A percentile compares a stretch with the other conserved stretches of the same genome.
Conservation (phyloP, 2,888 invertebrate species). For the Gryllus longicercus region DNA sequence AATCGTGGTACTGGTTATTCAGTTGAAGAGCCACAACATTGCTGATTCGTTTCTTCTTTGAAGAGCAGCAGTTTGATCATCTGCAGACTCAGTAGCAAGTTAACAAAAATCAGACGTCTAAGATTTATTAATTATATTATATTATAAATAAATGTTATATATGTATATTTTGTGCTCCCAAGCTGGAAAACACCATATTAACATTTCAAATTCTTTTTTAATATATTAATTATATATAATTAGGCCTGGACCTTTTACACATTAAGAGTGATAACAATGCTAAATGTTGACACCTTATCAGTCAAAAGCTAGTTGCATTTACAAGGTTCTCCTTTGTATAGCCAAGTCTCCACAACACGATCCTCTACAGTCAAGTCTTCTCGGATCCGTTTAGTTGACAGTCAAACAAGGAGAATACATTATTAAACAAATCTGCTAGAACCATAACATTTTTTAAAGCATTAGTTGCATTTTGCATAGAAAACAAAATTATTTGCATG, state of each 20-base stretch:
- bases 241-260: slow-evolving; percentile 43
- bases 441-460: slow-evolving; percentile 32
- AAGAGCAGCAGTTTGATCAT: slow-evolving; percentile 33
- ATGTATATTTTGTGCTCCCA: slow-evolving; percentile 29
- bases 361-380: slow-evolving; percentile 19
- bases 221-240: slow-evolving; percentile 41
- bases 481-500: slow-evolving; percentile 31
- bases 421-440: slow-evolving; percentile 31
- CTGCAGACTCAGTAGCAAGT: slow-evolving; percentile 31
- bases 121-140: slow-evolving; percentile 35
- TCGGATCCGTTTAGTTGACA: slow-evolving; percentile 30
- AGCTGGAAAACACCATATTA: slow-evolving; percentile 32
- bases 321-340: slow-evolving; percentile 25
- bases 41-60: slow-evolving; percentile 24
- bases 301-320: slow-evolving; percentile 38
- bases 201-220: slow-evolving; percentile 35
- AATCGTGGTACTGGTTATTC: slow-evolving; percentile 31
- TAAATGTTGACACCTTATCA: slow-evolving; percentile 38
- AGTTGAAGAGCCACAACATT: slow-evolving; percentile 23
- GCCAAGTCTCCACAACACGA: slow-evolving; percentile 26
- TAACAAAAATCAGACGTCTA: slow-evolving; percentile 36
- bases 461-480: slow-evolving; percentile 27
- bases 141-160: slow-evolving; percentile 34
- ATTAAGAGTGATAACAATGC: slow-evolving; percentile 39
- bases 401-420: slow-evolving; percentile 31